A percentile compares a stretch with the other conserved stretches of the same genome.
Evolutionary conservation across 2,113 vertebrate genomes (phyloP).

Genomic region (Astatoreochromis straeleni): DNA sequence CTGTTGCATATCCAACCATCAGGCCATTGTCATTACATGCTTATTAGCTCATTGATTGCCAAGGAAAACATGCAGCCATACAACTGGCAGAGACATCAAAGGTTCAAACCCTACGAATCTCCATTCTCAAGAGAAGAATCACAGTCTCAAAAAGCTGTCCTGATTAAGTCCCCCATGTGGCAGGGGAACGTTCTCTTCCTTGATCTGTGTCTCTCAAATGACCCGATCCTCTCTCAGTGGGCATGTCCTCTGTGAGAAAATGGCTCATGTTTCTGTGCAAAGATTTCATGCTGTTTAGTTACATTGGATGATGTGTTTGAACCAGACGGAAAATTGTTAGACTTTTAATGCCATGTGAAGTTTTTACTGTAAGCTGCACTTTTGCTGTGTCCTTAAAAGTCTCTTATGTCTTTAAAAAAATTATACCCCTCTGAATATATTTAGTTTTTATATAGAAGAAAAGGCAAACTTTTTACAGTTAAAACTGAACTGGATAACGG

Average conservation of each 20-base stretch:
- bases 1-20: not conserved
- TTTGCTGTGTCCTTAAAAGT: not conserved
- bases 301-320: not conserved
- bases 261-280: not conserved
- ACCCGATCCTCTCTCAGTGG: conserved; percentile 5
- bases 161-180: conserved; percentile 35
- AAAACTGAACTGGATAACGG: not conserved
- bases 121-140: conserved; percentile 22
- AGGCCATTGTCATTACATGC: conserved; percentile 12
- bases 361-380: not conserved
- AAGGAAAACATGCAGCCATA: not conserved
- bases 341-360: not conserved
- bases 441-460: not conserved
- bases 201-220: conserved; percentile 24
- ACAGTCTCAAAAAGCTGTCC: not conserved
- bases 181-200: conserved; percentile 12
- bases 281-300: conserved; percentile 15
- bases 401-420: not conserved
- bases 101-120: not conserved
- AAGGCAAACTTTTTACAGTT: conserved; percentile 13
- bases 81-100: conserved; percentile 40
- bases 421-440: not conserved
- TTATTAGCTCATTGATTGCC: conserved; percentile 9
- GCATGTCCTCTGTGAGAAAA: conserved; percentile 1
- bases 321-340: not conserved